These are phyloP conservation scores for Kryphioiulus occultus DNA, from an alignment of 2,888 invertebrate genomes.

Conservation along the genomic window DNA sequence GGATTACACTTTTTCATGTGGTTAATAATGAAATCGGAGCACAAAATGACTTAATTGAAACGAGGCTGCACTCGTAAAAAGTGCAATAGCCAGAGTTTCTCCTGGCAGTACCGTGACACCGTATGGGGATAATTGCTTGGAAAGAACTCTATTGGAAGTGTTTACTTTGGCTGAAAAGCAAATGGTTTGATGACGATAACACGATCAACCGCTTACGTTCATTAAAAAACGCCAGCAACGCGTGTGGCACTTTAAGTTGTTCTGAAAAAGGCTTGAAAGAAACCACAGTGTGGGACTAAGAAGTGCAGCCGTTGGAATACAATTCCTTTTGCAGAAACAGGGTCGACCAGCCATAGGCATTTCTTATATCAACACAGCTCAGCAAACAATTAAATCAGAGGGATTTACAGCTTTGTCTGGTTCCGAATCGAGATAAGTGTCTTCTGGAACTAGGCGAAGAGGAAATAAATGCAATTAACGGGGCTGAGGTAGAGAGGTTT, in stretches of 20 bases:
- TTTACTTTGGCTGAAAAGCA: conserved; percentile 21
- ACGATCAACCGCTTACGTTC: conserved; percentile 25
- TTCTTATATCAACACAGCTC: not conserved
- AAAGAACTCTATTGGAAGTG: not conserved
- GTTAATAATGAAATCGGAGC: not conserved
- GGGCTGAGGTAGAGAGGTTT: not conserved
- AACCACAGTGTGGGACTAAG: not conserved
- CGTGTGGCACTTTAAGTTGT: not conserved
- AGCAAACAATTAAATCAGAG: not conserved
- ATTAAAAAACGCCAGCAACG: not conserved
- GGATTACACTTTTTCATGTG: not conserved
- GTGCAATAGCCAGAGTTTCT: not conserved
- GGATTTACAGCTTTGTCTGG: not conserved
- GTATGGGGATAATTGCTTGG: not conserved
- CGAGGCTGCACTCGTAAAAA: not conserved
- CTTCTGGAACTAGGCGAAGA: not conserved
- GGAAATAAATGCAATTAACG: not conserved
- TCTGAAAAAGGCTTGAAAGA: not conserved
- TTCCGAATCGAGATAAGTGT: not conserved
- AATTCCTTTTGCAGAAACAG: not conserved
- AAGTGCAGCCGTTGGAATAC: not conserved
- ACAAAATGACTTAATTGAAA: not conserved
- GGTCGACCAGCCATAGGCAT: not conserved
- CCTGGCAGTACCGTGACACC: not conserved
- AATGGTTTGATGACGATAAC: conserved; percentile 22